Evolutionary conservation across 2,797 vertebrate genomes (phyloP).

Genomic region (Channallabes apus): DNA sequence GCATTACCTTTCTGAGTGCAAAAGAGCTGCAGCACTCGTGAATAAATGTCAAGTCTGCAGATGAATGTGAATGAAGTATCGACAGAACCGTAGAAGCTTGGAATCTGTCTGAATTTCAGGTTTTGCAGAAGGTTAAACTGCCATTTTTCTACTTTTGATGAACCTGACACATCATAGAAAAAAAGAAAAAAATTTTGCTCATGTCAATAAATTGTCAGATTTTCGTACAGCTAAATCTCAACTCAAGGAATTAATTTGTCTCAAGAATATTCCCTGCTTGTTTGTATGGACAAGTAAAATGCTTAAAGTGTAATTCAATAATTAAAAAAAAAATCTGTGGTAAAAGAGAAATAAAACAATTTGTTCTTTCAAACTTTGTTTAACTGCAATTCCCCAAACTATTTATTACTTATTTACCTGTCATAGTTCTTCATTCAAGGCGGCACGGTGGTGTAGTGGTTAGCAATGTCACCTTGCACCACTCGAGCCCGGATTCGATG

Average conservation of each 20-base stretch:
- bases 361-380: not conserved
- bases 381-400: not conserved
- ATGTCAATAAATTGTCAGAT: not conserved
- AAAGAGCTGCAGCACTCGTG: not conserved
- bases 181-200: not conserved
- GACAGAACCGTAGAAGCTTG: not conserved
- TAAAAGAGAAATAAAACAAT: not conserved
- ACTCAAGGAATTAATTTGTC: not conserved
- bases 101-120: not conserved
- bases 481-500: too few relatives aligned
- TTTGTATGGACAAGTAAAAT: not conserved
- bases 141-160: not conserved
- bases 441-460: too few relatives aligned
- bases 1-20: not conserved
- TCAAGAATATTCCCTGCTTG: not conserved
- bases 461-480: too few relatives aligned
- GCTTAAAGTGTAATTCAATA: not conserved
- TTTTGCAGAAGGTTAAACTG: not conserved
- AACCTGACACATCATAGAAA: not conserved
- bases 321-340: not conserved
- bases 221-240: not conserved
- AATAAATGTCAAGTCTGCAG: not conserved
- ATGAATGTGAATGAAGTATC: not conserved
- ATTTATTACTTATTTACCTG: too few relatives aligned
- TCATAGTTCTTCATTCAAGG: too few relatives aligned